phyloP scores from a whole-genome alignment of 1,140 invertebrate genomes.

The Camponotus floridanus region DNA sequence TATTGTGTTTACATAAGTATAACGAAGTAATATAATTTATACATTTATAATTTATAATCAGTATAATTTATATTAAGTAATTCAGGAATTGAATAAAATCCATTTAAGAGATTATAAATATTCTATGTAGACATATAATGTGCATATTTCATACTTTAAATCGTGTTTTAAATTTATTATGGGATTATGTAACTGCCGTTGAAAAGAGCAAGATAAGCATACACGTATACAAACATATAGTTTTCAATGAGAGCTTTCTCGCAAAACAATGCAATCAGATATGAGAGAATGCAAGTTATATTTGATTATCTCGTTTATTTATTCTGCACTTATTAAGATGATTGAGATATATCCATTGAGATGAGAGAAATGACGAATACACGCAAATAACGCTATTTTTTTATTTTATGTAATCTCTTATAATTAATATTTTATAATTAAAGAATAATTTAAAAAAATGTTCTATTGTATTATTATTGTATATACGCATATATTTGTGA shows the following conservation, averaged over 20 bases:
- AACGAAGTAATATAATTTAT: no score
- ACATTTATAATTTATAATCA: no score
- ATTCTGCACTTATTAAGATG: neutral
- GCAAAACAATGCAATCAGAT: conserved; percentile 33
- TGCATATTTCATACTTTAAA: conserved; percentile 38
- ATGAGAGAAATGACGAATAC: neutral
- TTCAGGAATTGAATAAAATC: neutral
- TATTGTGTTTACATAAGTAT: neutral
- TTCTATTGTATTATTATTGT: conserved; percentile 2
- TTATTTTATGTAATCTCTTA: neutral
- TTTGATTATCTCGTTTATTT: conserved; percentile 46
- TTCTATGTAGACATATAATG: neutral
- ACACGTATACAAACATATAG: conserved; percentile 53
- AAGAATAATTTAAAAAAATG: neutral
- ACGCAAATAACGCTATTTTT: neutral
- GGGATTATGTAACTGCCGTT: conserved; percentile 60
- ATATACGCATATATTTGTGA: neutral
- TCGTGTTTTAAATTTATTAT: conserved; percentile 12
- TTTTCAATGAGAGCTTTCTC: conserved; percentile 66
- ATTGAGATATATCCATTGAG: neutral
- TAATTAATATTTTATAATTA: neutral
- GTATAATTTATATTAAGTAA: neutral
- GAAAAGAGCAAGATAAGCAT: conserved; percentile 36
- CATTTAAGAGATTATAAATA: neutral
- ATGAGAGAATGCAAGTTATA: conserved; percentile 49